Base-by-base conservation (phyloP, 2,888 invertebrate species). In the Oegoconia quadripuncta region DNA sequence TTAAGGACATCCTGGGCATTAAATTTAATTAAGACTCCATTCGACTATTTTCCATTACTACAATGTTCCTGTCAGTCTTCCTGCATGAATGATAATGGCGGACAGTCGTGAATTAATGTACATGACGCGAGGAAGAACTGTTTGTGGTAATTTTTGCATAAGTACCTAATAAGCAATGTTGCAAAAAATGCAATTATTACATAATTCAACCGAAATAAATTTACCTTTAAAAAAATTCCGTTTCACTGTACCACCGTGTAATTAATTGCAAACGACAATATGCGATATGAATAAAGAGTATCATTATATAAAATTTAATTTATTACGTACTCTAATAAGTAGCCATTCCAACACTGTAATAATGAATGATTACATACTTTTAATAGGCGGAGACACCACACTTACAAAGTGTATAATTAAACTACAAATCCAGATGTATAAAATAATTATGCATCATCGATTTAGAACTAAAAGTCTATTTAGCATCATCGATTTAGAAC, bases 321-420 rank as follows among this genome's bases (percentile, higher is more conserved):
- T 73, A 77, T 74, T 75, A 81, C 81, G 74, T 81, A 86, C 78
- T 72, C 81, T 84, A 79, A 76, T 70, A 76, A 75, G 78, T 83
- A 81, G 74, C 80, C 82, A 86, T 79, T 74, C 69, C 60, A 78
- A 75, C 74, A 66, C 67, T 76, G 75, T 70, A 77, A 82, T n/a
- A n/a, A n/a, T n/a, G n/a, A n/a, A n/a, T 80, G 82, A 81, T 81
- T 81, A 83, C 76, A 82, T 77, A 82, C 54, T 27, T 70, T 78
- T 84, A 84, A 87, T 87, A 87, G 87, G 87, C 87, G 87, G 87
- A 87, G 79, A 83, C 71, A 75, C 75, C 74, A 83, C 81, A 83
- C 82, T 82, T 83, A 80, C 71, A 78, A 82, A 83, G 86, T 86
- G 84, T 81, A 75, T 69, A 81, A 81, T 84, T 78, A 83, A 80